A percentile compares a stretch with the other conserved stretches of the same genome.
These are phyloP conservation scores for Sitta europaea DNA, from an alignment of 2,113 vertebrate species.

Conservation along the genomic window DNA sequence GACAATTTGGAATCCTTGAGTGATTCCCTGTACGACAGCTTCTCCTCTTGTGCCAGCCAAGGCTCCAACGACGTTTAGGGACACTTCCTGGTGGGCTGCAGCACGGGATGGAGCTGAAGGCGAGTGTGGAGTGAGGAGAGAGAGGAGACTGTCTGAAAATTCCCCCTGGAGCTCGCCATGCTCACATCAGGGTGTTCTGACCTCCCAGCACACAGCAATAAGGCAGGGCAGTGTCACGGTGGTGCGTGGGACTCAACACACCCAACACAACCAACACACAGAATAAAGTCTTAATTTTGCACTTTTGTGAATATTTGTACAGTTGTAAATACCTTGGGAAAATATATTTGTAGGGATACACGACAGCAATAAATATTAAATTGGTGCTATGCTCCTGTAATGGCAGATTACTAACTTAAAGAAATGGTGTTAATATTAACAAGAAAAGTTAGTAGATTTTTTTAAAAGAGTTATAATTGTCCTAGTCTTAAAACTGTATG, in stretches of 20 bases:
- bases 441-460: slow-evolving; percentile 37
- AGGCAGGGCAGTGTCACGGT: background rate
- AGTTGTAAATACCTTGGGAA: slow-evolving; percentile 75
- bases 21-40: slow-evolving; percentile 88
- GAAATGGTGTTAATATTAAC: slow-evolving; percentile 71
- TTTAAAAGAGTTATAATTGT: slow-evolving; percentile 38
- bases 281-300: slow-evolving; percentile 79
- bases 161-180: background rate
- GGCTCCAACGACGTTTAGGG: slow-evolving; percentile 78
- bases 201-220: slow-evolving; percentile 16
- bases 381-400: slow-evolving; percentile 72
- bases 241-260: background rate
- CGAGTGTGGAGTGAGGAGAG: accelerated
- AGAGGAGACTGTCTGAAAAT: background rate
- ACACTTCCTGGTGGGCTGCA: background rate
- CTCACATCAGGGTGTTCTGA: background rate
- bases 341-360: slow-evolving; percentile 79
- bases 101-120: background rate
- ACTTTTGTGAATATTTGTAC: slow-evolving; percentile 84
- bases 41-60: slow-evolving; percentile 87
- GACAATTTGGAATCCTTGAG: slow-evolving; percentile 82
- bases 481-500: slow-evolving; percentile 58
- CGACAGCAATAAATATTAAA: slow-evolving; percentile 75
- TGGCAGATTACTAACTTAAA: slow-evolving; percentile 69
- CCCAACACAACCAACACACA: background rate